Base-by-base conservation (phyloP, 2,888 invertebrate genomes). In the Clepsis dumicolana region DNA sequence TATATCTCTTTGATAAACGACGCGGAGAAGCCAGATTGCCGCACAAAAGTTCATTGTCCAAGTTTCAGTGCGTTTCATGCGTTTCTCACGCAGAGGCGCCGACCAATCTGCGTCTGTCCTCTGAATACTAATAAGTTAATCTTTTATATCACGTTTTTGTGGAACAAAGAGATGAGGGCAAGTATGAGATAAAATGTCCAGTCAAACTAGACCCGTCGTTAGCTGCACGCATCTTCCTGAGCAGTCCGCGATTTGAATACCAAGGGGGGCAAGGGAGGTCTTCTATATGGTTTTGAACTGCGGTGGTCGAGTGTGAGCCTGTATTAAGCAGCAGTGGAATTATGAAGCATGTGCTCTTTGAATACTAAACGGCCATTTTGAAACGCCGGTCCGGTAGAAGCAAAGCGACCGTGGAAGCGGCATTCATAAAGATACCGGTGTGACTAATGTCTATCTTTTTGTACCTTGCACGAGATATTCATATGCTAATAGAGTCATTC, bases 71-170 rank as follows among this genome's bases (percentile, higher is more conserved):
- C 70, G 75, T 81, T 78, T 79, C 80, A 77, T 75, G 80, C 81
- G 80, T 84, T 84, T 86, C 84, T 85, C 89, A 87, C 80, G 80
- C 78, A 77, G 75, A 73, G 65, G 79, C 79, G 80, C 81, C 80
- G 80, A 81, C 85, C 82, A 81, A 86, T 85, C 85, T 85, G 75
- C 60, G 68, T 72, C 75, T 84, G 84, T 83, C 76, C 75, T 80
- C 80, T 79, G 93, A 91, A 93, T 93, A 93, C 91, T 93, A 93
- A 93, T 91, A 90, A 90, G 89, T 89, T 92, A 90, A 93, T 91
- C 92, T 93, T 91, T 92, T 91, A 91, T 89, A 92, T 91, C 90
- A 87, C 88, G 87, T 89, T 90, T 87, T 90, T 86, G 86, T 90
- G 87, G 91, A 92, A 93, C 93, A 92, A 92, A 91, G 89, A 89